phyloP scores from a whole-genome alignment of 2,113 vertebrate genomes.

The Lanius collurio region DNA sequence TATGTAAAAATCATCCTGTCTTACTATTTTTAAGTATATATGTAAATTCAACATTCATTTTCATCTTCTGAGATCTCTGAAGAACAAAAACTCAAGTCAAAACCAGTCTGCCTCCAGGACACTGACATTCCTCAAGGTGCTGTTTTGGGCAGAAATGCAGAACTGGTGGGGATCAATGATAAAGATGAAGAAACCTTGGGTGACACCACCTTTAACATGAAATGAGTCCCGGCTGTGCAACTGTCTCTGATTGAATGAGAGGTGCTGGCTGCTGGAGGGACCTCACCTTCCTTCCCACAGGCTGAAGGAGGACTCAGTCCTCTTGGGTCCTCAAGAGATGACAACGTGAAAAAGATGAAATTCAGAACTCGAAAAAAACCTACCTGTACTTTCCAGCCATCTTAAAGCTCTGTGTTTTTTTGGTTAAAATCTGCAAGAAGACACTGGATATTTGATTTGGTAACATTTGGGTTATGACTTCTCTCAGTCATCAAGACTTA shows the following conservation, averaged over 20 bases:
- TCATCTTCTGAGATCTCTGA: not conserved
- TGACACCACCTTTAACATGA: not conserved
- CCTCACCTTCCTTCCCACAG: not conserved
- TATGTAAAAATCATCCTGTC: not conserved
- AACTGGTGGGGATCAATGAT: not conserved
- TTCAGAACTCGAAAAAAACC: not conserved
- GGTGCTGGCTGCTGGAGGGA: not conserved
- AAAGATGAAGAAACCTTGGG: not conserved
- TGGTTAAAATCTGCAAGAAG: not conserved
- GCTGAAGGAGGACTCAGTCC: fast-evolving
- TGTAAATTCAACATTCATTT: not conserved
- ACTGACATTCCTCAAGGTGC: not conserved
- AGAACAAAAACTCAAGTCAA: not conserved
- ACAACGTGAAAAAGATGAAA: not conserved
- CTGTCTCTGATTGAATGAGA: not conserved
- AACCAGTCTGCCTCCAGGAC: not conserved
- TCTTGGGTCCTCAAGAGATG: not conserved
- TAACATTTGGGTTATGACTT: not conserved
- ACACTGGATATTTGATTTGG: not conserved
- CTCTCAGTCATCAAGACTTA: not conserved
- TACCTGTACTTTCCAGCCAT: not conserved
- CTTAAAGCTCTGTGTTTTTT: not conserved
- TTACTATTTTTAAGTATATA: not conserved
- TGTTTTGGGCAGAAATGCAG: not conserved
- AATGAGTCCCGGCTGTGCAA: not conserved